phyloP scores from a whole-genome alignment of 2,113 vertebrate genomes.

The Sula dactylatra region DNA sequence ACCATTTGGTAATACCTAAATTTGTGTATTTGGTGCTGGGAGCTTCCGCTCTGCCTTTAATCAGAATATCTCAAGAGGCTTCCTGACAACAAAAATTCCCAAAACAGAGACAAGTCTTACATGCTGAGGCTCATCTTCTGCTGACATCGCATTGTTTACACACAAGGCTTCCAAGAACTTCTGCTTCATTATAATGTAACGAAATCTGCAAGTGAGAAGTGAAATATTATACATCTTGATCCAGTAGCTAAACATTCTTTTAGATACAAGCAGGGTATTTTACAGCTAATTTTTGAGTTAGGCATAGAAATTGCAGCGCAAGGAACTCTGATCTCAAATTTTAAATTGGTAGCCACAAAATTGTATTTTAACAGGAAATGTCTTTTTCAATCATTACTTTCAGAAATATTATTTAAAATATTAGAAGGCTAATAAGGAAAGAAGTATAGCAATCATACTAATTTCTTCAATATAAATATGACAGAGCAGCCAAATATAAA shows the following conservation, averaged over 20 bases:
- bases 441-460: not conserved
- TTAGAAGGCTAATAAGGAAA: not conserved
- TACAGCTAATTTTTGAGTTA: not conserved
- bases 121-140: slow-evolving; percentile 90
- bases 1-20: not conserved
- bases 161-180: slow-evolving; percentile 97
- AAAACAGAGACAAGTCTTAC: slow-evolving; percentile 78
- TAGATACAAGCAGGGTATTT: not conserved
- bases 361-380: not conserved
- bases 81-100: not conserved
- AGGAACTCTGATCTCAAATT: not conserved
- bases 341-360: not conserved
- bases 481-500: not conserved
- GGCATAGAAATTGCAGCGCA: not conserved
- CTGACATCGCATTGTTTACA: slow-evolving; percentile 97
- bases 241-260: not conserved
- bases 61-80: not conserved
- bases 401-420: not conserved
- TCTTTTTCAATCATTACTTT: not conserved
- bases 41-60: not conserved
- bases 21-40: not conserved
- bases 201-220: slow-evolving; percentile 82
- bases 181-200: slow-evolving; percentile 94
- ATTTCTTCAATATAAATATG: not conserved
- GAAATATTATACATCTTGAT: not conserved